These are phyloP conservation scores for Eupithecia inturbata DNA, from an alignment of 2,888 invertebrate species.

Conservation along the genomic window DNA sequence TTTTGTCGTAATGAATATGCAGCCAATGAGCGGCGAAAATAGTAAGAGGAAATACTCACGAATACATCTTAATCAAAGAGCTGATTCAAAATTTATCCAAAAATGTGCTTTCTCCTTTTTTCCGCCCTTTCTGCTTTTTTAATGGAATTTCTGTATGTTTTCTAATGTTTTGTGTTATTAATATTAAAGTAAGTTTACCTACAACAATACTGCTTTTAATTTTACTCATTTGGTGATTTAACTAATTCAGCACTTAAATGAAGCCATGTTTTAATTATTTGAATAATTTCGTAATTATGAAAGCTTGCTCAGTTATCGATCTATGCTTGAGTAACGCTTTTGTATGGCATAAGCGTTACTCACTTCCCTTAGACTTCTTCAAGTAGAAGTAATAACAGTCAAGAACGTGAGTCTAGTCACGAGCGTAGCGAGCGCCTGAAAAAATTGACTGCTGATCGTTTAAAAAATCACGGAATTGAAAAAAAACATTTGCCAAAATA, in stretches of 20 bases:
- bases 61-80: neutral
- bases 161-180: conserved; percentile 31
- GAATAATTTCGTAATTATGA: too few species aligned
- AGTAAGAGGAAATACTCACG: too few species aligned
- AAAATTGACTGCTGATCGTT: too few species aligned
- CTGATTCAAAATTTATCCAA: neutral
- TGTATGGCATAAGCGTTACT: too few species aligned
- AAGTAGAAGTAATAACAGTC: too few species aligned
- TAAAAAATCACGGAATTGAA: too few species aligned
- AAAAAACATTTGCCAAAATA: too few species aligned
- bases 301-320: too few species aligned
- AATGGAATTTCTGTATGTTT: neutral
- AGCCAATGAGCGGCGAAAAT: neutral
- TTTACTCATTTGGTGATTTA: conserved; percentile 11
- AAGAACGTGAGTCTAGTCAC: too few species aligned
- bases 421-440: too few species aligned
- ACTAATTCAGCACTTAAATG: conserved; percentile 8
- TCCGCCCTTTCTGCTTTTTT: neutral
- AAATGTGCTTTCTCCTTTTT: neutral
- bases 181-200: conserved; percentile 29
- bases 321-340: too few species aligned
- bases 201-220: conserved; percentile 31
- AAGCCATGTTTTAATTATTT: conserved; percentile 18
- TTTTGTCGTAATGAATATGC: neutral
- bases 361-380: too few species aligned